These are phyloP conservation scores for Anaspis maculata DNA, from an alignment of 2,888 invertebrate genomes.

Conservation along the genomic window DNA sequence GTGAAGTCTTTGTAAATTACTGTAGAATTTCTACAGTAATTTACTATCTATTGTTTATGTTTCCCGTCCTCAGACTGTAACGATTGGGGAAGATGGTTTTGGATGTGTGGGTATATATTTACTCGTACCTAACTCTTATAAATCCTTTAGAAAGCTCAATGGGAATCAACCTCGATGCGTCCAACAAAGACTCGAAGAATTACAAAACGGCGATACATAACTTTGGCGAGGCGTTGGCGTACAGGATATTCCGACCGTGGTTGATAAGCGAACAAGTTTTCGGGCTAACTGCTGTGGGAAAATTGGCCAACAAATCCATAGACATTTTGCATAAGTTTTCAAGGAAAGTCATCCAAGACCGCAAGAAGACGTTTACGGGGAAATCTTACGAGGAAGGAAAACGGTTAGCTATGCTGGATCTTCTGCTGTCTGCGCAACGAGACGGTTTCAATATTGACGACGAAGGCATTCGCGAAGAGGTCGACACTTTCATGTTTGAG, in stretches of 20 bases:
- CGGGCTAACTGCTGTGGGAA: background rate
- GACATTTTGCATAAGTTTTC: background rate
- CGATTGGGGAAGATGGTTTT: too few species aligned
- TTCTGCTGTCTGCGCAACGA: background rate
- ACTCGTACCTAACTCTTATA: too few species aligned
- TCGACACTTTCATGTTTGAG: background rate
- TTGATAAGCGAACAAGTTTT: background rate
- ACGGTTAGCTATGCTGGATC: background rate
- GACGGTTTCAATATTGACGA: background rate
- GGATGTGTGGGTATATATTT: too few species aligned
- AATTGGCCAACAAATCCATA: background rate
- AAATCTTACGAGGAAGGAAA: background rate
- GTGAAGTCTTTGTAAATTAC: too few species aligned
- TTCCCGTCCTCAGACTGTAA: too few species aligned
- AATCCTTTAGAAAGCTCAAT: slow-evolving; percentile 1
- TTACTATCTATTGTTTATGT: too few species aligned
- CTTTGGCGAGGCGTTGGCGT: background rate
- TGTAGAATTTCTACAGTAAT: too few species aligned
- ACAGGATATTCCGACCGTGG: background rate
- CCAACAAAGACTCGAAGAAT: background rate
- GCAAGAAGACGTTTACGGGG: background rate
- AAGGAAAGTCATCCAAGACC: background rate
- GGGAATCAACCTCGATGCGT: background rate
- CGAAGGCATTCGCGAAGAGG: background rate
- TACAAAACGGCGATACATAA: background rate